Percentiles rank a stretch among this genome's conserved stretches.
phyloP scores from a whole-genome alignment of 2,888 invertebrate genomes.

The Sycophila texana region DNA sequence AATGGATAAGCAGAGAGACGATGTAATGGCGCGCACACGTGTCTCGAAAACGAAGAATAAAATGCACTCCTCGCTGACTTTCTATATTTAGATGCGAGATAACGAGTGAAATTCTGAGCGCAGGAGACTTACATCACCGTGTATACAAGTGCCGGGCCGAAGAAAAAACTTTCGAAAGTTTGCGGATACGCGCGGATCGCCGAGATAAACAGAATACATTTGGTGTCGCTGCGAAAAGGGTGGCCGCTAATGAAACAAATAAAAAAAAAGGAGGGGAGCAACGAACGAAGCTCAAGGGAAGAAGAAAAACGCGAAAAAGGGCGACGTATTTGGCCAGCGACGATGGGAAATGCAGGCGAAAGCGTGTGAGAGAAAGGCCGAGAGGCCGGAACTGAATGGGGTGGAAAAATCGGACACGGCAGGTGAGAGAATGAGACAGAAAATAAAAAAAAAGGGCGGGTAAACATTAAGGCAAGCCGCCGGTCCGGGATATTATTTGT shows the following conservation, averaged over 20 bases:
- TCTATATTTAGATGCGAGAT: no score
- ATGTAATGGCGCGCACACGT: no score
- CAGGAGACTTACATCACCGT: no score
- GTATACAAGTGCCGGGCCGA: no score
- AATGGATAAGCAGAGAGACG: no score
- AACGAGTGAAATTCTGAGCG: no score
- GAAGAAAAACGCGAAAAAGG: background rate
- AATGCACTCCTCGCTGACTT: no score
- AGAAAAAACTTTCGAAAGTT: no score
- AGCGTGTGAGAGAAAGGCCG: background rate
- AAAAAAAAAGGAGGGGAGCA: background rate
- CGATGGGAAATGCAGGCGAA: background rate
- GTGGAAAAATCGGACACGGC: background rate
- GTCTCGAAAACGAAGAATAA: no score
- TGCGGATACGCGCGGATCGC: no score
- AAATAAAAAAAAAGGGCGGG: background rate
- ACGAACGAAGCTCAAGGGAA: background rate
- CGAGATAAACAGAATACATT: no score
- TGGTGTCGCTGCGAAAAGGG: background rate
- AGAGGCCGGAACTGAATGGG: background rate
- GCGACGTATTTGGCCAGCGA: background rate
- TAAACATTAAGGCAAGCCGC: background rate
- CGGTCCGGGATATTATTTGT: constrained; percentile 5
- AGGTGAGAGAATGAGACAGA: background rate
- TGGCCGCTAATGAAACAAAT: no score